These are phyloP conservation scores for Anser cygnoides DNA, from an alignment of 2,113 vertebrate species.

Conservation along the genomic window DNA sequence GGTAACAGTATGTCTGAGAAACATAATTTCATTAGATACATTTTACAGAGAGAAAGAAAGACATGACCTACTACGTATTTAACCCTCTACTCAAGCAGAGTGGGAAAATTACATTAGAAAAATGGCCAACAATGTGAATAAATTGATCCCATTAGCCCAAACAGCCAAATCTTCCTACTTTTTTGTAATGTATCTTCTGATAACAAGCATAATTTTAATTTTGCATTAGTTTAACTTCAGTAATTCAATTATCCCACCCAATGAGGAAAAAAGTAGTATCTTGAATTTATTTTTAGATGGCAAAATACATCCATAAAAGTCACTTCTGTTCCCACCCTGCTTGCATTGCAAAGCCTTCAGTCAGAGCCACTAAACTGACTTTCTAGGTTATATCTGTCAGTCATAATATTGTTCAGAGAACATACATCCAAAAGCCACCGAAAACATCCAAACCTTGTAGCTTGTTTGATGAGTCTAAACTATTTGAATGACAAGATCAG, in stretches of 20 bases:
- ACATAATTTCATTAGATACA: slow-evolving; percentile 53
- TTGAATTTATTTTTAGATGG: slow-evolving; percentile 13
- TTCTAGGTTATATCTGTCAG: slow-evolving; percentile 64
- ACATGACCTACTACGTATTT: slow-evolving; percentile 62
- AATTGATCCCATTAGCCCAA: neutral
- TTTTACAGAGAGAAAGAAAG: neutral
- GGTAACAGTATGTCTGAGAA: slow-evolving; percentile 57
- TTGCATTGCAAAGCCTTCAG: slow-evolving; percentile 63
- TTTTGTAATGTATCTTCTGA: neutral
- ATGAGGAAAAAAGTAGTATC: neutral
- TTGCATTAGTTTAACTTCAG: neutral
- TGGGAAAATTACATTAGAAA: slow-evolving; percentile 51
- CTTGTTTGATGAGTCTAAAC: neutral
- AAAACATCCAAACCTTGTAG: slow-evolving; percentile 51
- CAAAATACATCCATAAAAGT: neutral
- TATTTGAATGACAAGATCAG: neutral
- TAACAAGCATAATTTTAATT: neutral
- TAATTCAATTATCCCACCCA: neutral
- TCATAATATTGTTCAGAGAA: slow-evolving; percentile 60
- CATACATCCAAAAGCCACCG: slow-evolving; percentile 65
- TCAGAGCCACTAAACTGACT: slow-evolving; percentile 53
- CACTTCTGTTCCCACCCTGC: slow-evolving; percentile 67
- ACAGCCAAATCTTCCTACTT: neutral
- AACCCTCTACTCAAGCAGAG: slow-evolving; percentile 67
- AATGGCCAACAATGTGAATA: neutral